Conservation (phyloP, 2,113 vertebrate genomes). For the Octodon degus region DNA sequence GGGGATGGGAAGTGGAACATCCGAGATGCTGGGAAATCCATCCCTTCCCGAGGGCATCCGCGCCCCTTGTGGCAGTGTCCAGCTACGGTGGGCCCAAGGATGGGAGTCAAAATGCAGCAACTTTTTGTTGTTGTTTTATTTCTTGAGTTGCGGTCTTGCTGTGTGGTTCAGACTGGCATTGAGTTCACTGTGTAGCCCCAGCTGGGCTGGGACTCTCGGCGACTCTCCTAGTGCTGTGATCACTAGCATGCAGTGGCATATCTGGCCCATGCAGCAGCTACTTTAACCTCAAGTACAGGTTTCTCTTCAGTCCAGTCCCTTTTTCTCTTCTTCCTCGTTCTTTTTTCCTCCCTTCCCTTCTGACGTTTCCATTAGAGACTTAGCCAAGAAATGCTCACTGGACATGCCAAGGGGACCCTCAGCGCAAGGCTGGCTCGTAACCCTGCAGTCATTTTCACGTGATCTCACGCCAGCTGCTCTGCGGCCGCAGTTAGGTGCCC, state of each 20-base stretch:
- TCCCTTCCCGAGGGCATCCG: no score
- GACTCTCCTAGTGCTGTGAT: background rate
- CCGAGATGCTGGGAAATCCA: background rate
- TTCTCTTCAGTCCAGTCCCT: background rate
- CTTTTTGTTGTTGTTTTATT: background rate
- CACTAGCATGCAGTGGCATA: no score
- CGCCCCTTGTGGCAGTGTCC: background rate
- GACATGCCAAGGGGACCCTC: background rate
- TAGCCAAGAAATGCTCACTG: conserved; percentile 54
- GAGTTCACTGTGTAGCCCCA: background rate
- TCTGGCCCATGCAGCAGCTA: background rate
- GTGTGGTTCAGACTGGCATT: background rate
- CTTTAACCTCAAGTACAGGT: background rate
- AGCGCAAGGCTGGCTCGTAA: background rate
- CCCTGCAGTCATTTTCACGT: background rate
- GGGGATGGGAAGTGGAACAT: background rate
- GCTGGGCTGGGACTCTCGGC: background rate
- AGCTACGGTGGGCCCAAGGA: background rate
- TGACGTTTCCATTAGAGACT: conserved; percentile 42
- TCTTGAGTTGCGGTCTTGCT: background rate
- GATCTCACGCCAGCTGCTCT: background rate
- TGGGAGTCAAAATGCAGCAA: background rate
- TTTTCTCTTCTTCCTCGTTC: background rate
- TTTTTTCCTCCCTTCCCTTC: background rate
- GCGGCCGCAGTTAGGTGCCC: accelerated